Base-by-base conservation (phyloP, 2,888 invertebrate species). In the Ormyrus labotus region DNA sequence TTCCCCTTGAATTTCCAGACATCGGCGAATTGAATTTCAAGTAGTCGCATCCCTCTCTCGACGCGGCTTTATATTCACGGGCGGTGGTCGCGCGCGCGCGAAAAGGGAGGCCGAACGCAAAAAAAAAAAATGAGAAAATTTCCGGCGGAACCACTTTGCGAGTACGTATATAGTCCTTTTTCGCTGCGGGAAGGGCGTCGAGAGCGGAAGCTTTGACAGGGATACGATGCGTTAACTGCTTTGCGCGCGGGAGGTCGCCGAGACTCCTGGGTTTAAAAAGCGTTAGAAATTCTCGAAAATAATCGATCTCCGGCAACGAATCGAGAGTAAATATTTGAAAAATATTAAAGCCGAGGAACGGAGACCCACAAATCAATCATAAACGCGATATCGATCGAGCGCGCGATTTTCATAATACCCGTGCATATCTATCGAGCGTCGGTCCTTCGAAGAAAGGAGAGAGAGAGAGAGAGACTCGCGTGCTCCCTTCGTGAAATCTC, bases 11-110 rank as follows among this genome's bases (percentile, higher is more conserved):
- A 72, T 71, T 75, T 74, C 63, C 72, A 80, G 82, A 81, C 87
- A 87, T 87, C 88, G 88, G 86, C 87, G 88, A 90, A 90, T 90
- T 90, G 90, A 90, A 90, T 90, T 90, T 90, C 90, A 89, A 90
- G 90, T 90, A 88, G 90, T 87, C 88, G 89, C 90, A 90, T 90
- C 90, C 90, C 90, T 74, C 79, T 74, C 34, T 0, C 34, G 34
- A 3, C 34, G 51, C 7, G 71, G 8, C 50, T 58, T 9, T 50
- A 53, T 48, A 55, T 53, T n/a, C 51, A 51, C 51, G 50, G 19
- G 58, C 45, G n/a, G 51, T 7, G 48, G 58, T 9, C 51, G n/a
- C 64, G 48, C 34, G 9, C 10, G 45, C 34, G 9, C 10, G 45
- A 13, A 34, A 34, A 34, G 34, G 34, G 34, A 34, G 34, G 34